Base-by-base conservation (phyloP, 2,888 invertebrate species). In the Caenorhabditis doughertyi region DNA sequence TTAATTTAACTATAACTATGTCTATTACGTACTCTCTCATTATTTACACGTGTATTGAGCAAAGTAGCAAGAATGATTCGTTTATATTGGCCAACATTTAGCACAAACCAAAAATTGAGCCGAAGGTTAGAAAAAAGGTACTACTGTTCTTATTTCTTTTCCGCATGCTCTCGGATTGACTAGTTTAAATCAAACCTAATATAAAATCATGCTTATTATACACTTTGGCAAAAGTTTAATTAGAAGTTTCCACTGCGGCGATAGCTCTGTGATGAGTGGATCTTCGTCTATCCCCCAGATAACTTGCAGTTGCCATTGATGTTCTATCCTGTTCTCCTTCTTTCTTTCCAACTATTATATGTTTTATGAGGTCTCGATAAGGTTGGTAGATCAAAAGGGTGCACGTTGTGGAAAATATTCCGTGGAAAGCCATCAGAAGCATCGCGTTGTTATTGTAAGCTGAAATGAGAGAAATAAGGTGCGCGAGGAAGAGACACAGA, bases 381-480 rank as follows among this genome's bases (percentile, higher is more conserved):
- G 60, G 60, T n/a, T 60, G 60, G 23, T 60, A 60, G 25, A 60
- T 60, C 25, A 60, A 60, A 1, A 60, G 9, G n/a, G 60, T 60
- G 27, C 60, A 60, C 16, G 27, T 39, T 0, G 60, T 60, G 5
- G 60, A 60, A n/a, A 39, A n/a, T 3, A 60, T 44, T 25, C 60
- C 60, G 27, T 60, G 60, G 16, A 42, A 42, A 3, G 60, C 42
- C 60, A 60, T 60, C 1, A 60, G 9, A 1, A 60, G 42, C 42
- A 42, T 60, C 13, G 60, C 42, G 16, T 60, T 60, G 23, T 60
- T 60, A n/a, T 60, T 60, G 9, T 49, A 64, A n/a, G 64, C 64
- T 64, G 64, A 18, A 64, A 49, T 0, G 3, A 8, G 8, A n/a
- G n/a, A n/a, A n/a, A n/a, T n/a, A n/a, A n/a, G n/a, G n/a, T n/a